Evolutionary conservation across 2,888 invertebrate genomes (phyloP), one percentile per base, ranked within the genome.

Genomic region (Ophion costatus): DNA sequence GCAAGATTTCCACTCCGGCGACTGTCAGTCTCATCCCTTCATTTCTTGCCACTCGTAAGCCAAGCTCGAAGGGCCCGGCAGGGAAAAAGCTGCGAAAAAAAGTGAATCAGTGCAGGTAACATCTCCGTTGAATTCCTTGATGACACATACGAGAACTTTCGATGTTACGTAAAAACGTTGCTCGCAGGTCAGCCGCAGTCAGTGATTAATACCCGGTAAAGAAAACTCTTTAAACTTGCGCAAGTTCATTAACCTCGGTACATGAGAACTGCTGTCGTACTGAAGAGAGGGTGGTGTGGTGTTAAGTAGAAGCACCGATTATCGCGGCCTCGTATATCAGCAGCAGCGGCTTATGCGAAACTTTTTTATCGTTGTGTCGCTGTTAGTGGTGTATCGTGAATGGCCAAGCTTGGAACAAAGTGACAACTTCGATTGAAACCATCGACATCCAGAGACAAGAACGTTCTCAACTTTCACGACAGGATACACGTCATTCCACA

Each of bases 141-240:
- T 38, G 38, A 9, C n/a, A 17, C 56, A n/a, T 56, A 69, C 22
- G 70, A 80, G 59, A 63, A 71, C 24, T 33, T 78, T 51, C 61
- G 14, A 3, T 66, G 10, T 76, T 22, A 51, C 33, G 7, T 59
- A 29, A 42, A 24, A 79, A 20, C 57, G 45, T 22, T 51, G 17
- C 66, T 61, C 76, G 67, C 56, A 61, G 73, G 57, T 42, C 51
- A 76, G 81, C 66, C 66, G 71, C 74, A 59, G 59, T 69, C 59
- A 71, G 76, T 82, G 75, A 85, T 85, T 82, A 85, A 82, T 67
- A 67, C 73, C n/a, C 17, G 29, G 70, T 63, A 17, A 38, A 38
- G 24, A 81, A n/a, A 75, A 59, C 38, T 70, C 42, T 56, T 79
- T 22, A 80, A 76, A 77, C 38, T 77, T 77, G 45, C 69, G 74